Evolutionary conservation across 2,888 invertebrate species (phyloP).

Genomic region (Acronicta aceris): DNA sequence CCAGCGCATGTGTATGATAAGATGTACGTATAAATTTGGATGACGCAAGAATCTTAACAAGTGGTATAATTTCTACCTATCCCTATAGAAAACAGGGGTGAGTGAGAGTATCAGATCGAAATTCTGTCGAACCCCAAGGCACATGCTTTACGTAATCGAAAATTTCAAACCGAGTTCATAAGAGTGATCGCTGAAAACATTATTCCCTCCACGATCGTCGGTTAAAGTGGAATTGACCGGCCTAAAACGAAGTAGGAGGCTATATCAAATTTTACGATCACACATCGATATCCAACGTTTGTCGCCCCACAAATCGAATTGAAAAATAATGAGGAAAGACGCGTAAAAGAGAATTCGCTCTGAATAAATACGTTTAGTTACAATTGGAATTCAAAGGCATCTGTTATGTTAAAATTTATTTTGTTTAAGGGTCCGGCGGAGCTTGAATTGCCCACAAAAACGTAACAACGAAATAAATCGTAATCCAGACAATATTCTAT

Average conservation of each 20-base stretch:
- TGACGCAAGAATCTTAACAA: too few species aligned
- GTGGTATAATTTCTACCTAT: too few species aligned
- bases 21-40: too few species aligned
- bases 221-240: slow-evolving; percentile 51
- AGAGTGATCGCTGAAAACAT: slow-evolving; percentile 21
- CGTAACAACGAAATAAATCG: too few species aligned
- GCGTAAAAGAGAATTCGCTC: slow-evolving; percentile 31
- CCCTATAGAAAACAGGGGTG: too few species aligned
- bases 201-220: slow-evolving; percentile 39
- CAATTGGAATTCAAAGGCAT: slow-evolving; percentile 35
- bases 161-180: slow-evolving; percentile 7
- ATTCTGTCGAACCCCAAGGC: too few species aligned
- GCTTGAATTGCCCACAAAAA: too few species aligned
- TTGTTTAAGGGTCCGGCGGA: too few species aligned
- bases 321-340: slow-evolving; percentile 60
- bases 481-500: too few species aligned
- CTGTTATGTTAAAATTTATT: not conserved
- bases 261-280: slow-evolving; percentile 63
- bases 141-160: slow-evolving; percentile 11
- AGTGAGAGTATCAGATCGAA: too few species aligned
- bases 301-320: slow-evolving; percentile 58
- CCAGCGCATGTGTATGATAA: too few species aligned
- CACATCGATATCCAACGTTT: slow-evolving; percentile 50
- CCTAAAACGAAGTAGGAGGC: slow-evolving; percentile 39
- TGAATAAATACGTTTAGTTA: slow-evolving; percentile 36